Evolutionary conservation across 2,888 invertebrate species (phyloP), one percentile per base, ranked within the genome.

Genomic region (Ceramica pisi): DNA sequence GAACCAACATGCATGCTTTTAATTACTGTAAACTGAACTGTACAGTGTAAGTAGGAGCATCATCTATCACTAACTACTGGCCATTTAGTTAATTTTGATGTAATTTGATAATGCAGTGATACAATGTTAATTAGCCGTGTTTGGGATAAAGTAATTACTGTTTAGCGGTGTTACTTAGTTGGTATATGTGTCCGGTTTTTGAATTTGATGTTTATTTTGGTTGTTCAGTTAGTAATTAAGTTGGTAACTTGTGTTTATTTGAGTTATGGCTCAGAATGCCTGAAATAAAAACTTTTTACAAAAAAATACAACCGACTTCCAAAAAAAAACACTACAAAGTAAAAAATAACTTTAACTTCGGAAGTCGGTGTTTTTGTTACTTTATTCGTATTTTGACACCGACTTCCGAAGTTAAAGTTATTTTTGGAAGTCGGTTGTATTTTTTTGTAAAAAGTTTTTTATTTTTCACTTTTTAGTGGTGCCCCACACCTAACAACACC

Each of bases 81-180:
- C 3, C 51, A 63, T 48, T 82, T 71, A 35, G 82, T 78, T 59
- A 50, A 44, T 77, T 81, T 63, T 57, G 35, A 62, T 51, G 62
- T 77, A n/a, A 78, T 70, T 66, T 46, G 63, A 65, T 78, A 63
- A 69, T 48, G 12, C 10, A 35, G 55, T 68, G 60, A 64, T 65
- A 51, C 57, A 65, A 57, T 53, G n/a, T 65, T 65, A 75, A 75
- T 76, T 53, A 61, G 31, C n/a, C 41, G 38, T 68, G 31, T 64
- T 46, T 60, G 1, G 21, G 1, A 48, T 66, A 4, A 55, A 80
- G n/a, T 77, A 51, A 51, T 75, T 60, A 67, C 16, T 19, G n/a
- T 53, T 51, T 51, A 19, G 19, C 26, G 16, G 10, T 64, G 31
- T 60, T 41, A 63, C 19, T 59, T 19, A 19, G 23, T 41, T 66